phyloP scores from a whole-genome alignment of 2,797 vertebrate genomes.

The Myotis vivesi region DNA sequence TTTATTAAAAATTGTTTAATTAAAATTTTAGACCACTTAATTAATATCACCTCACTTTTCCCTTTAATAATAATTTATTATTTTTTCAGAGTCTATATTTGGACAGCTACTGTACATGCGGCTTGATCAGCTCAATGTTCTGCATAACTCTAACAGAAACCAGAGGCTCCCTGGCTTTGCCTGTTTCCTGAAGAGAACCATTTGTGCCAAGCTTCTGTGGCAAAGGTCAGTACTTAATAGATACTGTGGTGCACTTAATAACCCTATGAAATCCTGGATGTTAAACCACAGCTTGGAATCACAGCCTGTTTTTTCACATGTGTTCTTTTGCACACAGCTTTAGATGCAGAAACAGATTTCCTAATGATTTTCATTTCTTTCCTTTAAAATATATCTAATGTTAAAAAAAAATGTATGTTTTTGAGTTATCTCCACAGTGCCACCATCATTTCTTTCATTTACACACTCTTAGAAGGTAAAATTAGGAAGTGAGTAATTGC shows the following conservation, averaged over 20 bases:
- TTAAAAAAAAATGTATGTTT: background rate
- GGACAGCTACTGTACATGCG: conserved; percentile 3
- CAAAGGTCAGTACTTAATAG: conserved; percentile 60
- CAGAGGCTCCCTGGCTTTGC: conserved; percentile 42
- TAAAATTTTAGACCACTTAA: conserved; percentile 42
- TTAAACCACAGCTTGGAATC: conserved; percentile 44
- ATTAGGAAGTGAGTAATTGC: background rate
- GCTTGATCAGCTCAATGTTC: conserved; percentile 46
- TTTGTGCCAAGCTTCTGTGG: conserved; percentile 48
- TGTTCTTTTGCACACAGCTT: conserved; percentile 3
- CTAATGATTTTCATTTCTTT: conserved; percentile 1
- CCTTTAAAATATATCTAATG: background rate
- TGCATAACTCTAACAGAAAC: conserved; percentile 43
- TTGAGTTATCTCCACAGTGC: background rate
- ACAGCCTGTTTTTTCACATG: background rate
- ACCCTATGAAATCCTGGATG: conserved; percentile 40
- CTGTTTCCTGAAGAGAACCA: conserved; percentile 56
- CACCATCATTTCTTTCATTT: conserved; percentile 18
- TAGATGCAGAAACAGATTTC: conserved; percentile 12
- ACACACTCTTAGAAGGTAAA: background rate
- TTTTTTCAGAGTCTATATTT: background rate
- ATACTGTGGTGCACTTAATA: conserved; percentile 52
- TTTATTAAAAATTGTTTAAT: conserved; percentile 51
- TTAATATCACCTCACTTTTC: conserved; percentile 45
- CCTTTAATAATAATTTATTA: conserved; percentile 43